Percentiles rank a stretch among this genome's conserved stretches.
phyloP scores from a whole-genome alignment of 2,797 vertebrate genomes.

The Macropus fuliginosus region DNA sequence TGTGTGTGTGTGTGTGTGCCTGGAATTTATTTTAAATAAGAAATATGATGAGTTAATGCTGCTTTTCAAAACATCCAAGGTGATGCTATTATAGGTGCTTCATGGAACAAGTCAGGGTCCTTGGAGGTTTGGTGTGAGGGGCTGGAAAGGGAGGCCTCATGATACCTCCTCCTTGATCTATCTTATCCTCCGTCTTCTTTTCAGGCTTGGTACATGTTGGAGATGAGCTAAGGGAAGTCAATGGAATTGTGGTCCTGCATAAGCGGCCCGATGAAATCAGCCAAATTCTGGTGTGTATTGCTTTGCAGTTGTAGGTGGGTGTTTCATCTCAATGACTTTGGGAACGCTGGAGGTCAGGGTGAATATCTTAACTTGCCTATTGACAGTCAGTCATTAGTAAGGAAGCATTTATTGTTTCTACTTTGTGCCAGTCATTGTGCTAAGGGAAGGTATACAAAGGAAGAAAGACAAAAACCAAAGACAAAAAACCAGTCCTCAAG shows the following conservation, averaged over 20 bases:
- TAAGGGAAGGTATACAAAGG: neutral
- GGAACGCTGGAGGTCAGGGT: neutral
- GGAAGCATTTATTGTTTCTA: neutral
- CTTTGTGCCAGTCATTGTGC: neutral
- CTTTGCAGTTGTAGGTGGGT: rapidly evolving
- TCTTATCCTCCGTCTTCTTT: slow-evolving; percentile 57
- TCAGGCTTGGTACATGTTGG: slow-evolving; percentile 96
- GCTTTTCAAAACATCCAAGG: neutral
- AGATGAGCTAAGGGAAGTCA: slow-evolving; percentile 96
- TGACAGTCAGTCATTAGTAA: neutral
- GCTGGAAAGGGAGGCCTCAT: neutral
- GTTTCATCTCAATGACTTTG: neutral
- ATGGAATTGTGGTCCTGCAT: slow-evolving; percentile 92
- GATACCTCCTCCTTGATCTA: neutral
- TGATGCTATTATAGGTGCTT: neutral
- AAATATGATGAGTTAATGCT: neutral
- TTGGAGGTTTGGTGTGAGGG: neutral
- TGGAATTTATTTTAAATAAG: neutral
- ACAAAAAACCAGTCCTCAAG: neutral
- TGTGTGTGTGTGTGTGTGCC: neutral
- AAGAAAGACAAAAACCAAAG: neutral
- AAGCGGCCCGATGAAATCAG: slow-evolving; percentile 96
- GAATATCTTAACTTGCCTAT: neutral
- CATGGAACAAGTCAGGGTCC: neutral
- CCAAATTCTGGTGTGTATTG: slow-evolving; percentile 92